Evolutionary conservation across 2,113 vertebrate genomes (phyloP), one percentile per base, ranked within the genome.

Genomic region (Orycteropus afer): DNA sequence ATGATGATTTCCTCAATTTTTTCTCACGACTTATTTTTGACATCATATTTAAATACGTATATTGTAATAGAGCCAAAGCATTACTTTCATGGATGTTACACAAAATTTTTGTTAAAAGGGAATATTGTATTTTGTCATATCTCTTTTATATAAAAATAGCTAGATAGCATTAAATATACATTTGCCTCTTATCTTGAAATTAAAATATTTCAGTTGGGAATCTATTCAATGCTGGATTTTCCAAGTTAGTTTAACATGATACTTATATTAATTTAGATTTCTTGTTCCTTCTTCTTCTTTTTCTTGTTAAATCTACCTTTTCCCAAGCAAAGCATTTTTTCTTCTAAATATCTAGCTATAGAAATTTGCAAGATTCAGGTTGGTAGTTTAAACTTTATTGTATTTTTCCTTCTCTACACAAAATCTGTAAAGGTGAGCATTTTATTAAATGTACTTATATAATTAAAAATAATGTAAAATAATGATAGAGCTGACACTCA

Each of bases 131-230:
- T 69, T 4, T 53, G 91, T 76, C 89, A 18, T 27, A 32, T 94
- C 4, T 76, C 79, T 7, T 5, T 96, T 92, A 51, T 90, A 93
- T 82, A 89, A 83, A 61, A 57, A 25, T 69, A 47, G 20, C 27
- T 93, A 5, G 83, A 32, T 11, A 55, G 25, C 20, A 76, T 22
- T 94, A 85, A 59, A 94, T 96, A 76, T 83, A 63, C 1, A 63
- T 2, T 63, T 59, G 51, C 8, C 61, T 78, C 81, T 89, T 94
- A 23, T 90, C 83, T 96, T 93, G 69, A 86, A 87, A 93, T 94
- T 78, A 89, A 90, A 93, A 86, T 96, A 89, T 0, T 95, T 79
- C 37, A 53, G 85, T 92, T 97, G 85, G 71, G 86, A 65, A 74
- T 42, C 69, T 40, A 27, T 37, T 71, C 40, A 93, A 53, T 49